phyloP scores from a whole-genome alignment of 2,888 invertebrate genomes.

The Rhimphoctona megacephalus region DNA sequence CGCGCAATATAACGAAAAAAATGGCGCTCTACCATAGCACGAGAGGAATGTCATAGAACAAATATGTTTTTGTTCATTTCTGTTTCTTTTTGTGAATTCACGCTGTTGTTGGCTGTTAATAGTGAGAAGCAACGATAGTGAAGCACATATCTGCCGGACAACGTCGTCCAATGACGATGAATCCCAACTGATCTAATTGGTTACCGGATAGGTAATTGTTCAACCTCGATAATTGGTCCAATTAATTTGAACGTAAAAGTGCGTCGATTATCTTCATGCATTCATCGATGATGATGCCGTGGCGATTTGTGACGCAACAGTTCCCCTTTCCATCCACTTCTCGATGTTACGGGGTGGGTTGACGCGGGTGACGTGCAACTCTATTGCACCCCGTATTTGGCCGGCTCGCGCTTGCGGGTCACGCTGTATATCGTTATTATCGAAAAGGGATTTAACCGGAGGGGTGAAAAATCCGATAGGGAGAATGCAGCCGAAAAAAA shows the following conservation, averaged over 20 bases:
- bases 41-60: conserved; percentile 8
- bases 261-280: conserved; percentile 79
- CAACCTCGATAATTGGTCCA: conserved; percentile 83
- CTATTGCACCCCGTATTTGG: conserved; percentile 66
- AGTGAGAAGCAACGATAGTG: conserved; percentile 27
- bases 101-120: conserved; percentile 20
- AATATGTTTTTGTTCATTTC: conserved; percentile 1
- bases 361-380: conserved; percentile 69
- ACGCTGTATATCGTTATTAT: conserved; percentile 76
- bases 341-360: conserved; percentile 54
- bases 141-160: conserved; percentile 41
- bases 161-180: conserved; percentile 74
- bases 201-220: conserved; percentile 82
- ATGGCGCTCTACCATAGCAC: neutral
- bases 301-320: conserved; percentile 68
- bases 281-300: conserved; percentile 74
- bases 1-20: neutral
- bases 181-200: conserved; percentile 82
- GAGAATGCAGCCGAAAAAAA: conserved; percentile 59
- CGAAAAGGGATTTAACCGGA: conserved; percentile 68
- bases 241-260: conserved; percentile 83
- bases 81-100: conserved; percentile 26
- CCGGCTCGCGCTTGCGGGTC: conserved; percentile 75
- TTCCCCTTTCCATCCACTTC: conserved; percentile 50
- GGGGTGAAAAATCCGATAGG: conserved; percentile 69